Conservation (phyloP, 2,113 vertebrate genomes). For the Leptosomus discolor region DNA sequence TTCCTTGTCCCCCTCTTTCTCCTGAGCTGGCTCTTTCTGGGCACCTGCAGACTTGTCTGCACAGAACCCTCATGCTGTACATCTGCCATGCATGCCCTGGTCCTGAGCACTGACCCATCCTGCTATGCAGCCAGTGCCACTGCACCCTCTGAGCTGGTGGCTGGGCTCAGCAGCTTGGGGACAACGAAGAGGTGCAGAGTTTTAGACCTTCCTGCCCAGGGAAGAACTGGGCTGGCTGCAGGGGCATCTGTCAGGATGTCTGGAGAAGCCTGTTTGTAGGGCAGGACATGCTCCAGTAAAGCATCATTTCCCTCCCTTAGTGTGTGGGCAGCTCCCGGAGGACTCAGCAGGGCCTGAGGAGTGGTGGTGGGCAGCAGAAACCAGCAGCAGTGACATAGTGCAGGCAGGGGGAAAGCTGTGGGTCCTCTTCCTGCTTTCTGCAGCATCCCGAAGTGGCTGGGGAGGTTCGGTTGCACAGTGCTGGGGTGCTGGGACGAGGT, state of each 20-base stretch:
- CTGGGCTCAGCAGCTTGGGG: background rate
- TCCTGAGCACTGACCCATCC: background rate
- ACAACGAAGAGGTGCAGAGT: background rate
- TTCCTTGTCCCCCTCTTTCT: background rate
- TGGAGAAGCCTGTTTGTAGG: background rate
- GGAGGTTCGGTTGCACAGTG: background rate
- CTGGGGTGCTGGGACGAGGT: background rate
- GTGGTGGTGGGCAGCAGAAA: background rate
- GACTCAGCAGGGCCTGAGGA: background rate
- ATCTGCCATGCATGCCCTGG: rapidly evolving
- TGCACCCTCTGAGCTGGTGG: background rate
- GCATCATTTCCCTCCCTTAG: background rate
- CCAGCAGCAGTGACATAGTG: background rate
- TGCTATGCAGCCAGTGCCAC: background rate
- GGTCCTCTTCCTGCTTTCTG: too few relatives aligned
- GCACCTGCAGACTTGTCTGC: background rate
- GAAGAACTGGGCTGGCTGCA: background rate
- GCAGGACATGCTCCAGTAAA: background rate
- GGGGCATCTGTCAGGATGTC: too few relatives aligned
- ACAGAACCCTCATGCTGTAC: background rate
- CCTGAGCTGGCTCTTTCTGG: background rate
- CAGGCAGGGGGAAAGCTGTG: background rate
- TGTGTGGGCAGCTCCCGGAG: background rate
- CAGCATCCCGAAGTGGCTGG: too few relatives aligned
- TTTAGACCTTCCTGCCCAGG: background rate